Evolutionary conservation across 2,888 invertebrate genomes (phyloP).

Genomic region (Plagiodera versicolora): DNA sequence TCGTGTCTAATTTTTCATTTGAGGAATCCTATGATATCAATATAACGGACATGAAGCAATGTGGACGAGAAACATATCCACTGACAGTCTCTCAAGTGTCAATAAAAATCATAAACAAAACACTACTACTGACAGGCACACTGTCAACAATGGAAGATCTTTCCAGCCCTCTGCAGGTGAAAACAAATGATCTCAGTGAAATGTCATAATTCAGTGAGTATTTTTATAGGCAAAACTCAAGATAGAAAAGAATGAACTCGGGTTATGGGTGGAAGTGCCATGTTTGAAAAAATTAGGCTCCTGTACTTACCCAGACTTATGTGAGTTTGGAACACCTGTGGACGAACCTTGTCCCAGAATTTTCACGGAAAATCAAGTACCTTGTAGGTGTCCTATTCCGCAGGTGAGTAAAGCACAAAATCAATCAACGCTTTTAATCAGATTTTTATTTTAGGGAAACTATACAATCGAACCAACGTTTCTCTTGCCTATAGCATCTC

Average conservation of each 20-base stretch:
- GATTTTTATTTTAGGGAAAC: constrained; percentile 34
- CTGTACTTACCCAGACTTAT: constrained; percentile 38
- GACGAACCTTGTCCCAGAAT: constrained; percentile 33
- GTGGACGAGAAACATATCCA: background rate
- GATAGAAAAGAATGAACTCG: constrained; percentile 32
- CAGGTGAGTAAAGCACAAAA: constrained; percentile 28
- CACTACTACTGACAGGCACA: background rate
- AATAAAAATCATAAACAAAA: background rate
- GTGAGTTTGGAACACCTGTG: constrained; percentile 34
- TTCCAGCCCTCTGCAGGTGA: background rate
- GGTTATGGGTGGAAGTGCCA: constrained; percentile 38
- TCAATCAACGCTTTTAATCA: constrained; percentile 16
- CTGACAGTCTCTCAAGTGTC: background rate
- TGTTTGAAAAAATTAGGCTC: constrained; percentile 40
- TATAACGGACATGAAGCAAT: background rate
- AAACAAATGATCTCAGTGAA: background rate
- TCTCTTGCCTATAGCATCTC: background rate
- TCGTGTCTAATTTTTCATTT: no score
- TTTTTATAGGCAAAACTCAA: constrained; percentile 30
- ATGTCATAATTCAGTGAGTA: background rate
- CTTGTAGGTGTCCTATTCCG: constrained; percentile 42
- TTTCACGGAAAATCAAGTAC: constrained; percentile 35
- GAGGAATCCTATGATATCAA: background rate
- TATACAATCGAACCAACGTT: constrained; percentile 36
- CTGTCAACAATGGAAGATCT: background rate